Evolutionary conservation across 2,888 invertebrate species (phyloP), one percentile per base, ranked within the genome.

Genomic region (Thalpophila matura): DNA sequence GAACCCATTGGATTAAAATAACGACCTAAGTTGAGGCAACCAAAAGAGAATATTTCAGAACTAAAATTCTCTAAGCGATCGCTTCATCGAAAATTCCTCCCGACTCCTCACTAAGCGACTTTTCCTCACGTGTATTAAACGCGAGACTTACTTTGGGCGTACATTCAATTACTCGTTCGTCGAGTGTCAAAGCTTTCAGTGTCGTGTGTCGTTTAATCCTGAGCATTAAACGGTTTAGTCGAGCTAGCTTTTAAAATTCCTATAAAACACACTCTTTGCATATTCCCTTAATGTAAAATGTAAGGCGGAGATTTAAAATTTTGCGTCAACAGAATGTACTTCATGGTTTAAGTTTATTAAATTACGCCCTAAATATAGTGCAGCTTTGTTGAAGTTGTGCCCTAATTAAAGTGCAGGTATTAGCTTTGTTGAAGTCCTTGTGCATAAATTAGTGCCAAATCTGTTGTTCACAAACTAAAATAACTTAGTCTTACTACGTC

Each of bases 171-270:
- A 88, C 86, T 85, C 79, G 79, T 83, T 80, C 81, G 83, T 81
- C 56, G 82, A 83, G 87, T 83, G 84, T 88, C 88, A 88, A 88
- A 88, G 84, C 87, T 87, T 87, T 85, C 79, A 83, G 84, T 84
- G 81, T 83, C 86, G 86, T 81, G 63, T 83, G 82, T 80, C 79
- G 79, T 79, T 74, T 71, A 71, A 71, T 83, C 75, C 80, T 69
- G 61, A 69, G 71, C 74, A 70, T 79, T 82, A 84, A 84, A 83
- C 83, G 77, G 76, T 79, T 79, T 77, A 74, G 66, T 45, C 62
- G 46, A 50, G 63, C 74, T 59, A 64, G 63, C 68, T 80, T 80
- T 80, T 74, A 54, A 77, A 77, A 71, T 59, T 71, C 60, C 66
- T 73, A 63, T 61, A 57, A 20, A 56, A 71, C 50, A 66, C 45